phyloP scores from a whole-genome alignment of 2,797 vertebrate species.

The Chiroxiphia lanceolata region DNA sequence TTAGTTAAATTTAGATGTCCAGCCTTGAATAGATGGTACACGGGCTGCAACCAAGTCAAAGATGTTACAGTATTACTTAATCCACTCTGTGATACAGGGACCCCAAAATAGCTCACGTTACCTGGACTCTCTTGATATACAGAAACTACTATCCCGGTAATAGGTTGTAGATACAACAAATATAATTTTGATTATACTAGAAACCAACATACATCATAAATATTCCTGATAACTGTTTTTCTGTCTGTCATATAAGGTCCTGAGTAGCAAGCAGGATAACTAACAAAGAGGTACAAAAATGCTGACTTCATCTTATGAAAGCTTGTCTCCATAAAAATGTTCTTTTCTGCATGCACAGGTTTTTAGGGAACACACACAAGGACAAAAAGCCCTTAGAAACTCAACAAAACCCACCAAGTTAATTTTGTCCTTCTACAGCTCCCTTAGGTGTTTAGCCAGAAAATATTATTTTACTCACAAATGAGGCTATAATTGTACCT shows the following conservation, averaged over 20 bases:
- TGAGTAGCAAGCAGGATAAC: not conserved
- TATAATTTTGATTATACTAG: not conserved
- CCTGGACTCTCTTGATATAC: not conserved
- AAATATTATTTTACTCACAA: not conserved
- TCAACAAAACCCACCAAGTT: rapidly evolving
- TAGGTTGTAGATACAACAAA: not conserved
- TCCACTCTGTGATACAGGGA: not conserved
- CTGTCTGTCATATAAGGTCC: not conserved
- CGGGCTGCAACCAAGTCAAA: not conserved
- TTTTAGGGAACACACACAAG: not conserved
- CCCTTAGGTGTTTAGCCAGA: not conserved
- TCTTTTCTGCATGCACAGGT: not conserved
- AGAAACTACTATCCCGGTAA: not conserved
- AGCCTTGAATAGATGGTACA: not conserved
- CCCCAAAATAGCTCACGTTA: not conserved
- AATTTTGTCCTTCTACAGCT: not conserved
- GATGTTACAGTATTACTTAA: not conserved
- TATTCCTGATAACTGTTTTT: not conserved
- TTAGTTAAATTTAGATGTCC: constrained; percentile 13
- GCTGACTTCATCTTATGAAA: not conserved
- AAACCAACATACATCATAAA: not conserved
- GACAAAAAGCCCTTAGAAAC: not conserved
- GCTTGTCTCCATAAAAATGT: not conserved
- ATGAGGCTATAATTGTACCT: not conserved
- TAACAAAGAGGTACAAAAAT: not conserved